Evolutionary conservation across 2,113 vertebrate genomes (phyloP), one percentile per base, ranked within the genome.

Genomic region (Bubo scandiacus): DNA sequence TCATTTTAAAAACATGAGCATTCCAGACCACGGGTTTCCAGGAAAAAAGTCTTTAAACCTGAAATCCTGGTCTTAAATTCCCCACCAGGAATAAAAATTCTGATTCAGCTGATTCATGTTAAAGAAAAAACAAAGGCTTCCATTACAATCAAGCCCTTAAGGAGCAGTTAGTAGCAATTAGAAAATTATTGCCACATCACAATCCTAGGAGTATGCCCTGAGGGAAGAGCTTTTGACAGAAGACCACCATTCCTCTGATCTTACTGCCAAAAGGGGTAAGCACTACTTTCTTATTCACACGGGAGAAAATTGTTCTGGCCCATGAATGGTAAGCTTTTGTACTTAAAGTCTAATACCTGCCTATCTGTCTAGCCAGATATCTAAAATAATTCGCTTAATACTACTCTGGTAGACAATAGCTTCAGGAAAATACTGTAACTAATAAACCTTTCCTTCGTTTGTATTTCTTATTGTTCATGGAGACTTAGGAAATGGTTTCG

Each of bases 81-180:
- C 21, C 22, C 49, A 87, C 47, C 27, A 91, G 88, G 95, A 89
- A 51, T 75, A 86, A 81, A 86, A 51, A 9, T 65, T 94, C 70
- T 65, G 27, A 94, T 96, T 95, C 77, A 91, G 65, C 52, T 94
- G 74, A 94, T 94, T 75, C 77, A 79, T 3, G 5, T 92, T 92
- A 91, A 94, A 92, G 47, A 49, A 88, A 93, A 57, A 25, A 29
- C 80, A 94, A 94, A 95, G 42, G 22, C 81, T 94, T 87, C 77
- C 86, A 92, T 92, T 89, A 91, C 73, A 91, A 70, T 91, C 36
- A 61, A 94, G 58, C 70, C 86, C 89, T 92, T 89, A 94, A 95
- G 92, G 91, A 96, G 84, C 70, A 94, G 81, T 97, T 97, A 96
- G 91, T 91, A 94, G 73, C 91, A 94, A 95, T 97, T 96, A 96